Percentiles rank a stretch among this genome's conserved stretches.
Conservation (phyloP, 2,113 vertebrate genomes). For the Bostrychus sinensis region DNA sequence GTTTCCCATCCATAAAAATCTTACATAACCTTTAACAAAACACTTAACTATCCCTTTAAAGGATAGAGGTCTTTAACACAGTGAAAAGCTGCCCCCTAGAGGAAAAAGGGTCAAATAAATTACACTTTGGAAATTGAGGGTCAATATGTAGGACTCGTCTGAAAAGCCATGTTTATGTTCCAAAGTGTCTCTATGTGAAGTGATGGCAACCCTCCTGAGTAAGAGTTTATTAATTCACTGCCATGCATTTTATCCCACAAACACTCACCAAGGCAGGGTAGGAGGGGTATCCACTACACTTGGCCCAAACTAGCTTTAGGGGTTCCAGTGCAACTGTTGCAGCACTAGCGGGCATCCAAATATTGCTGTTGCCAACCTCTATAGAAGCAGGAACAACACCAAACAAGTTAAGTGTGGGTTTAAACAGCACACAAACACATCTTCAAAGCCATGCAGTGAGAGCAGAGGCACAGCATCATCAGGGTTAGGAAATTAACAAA, state of each 20-base stretch:
- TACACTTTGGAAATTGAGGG: not conserved
- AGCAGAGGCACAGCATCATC: constrained; percentile 21
- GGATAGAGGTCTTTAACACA: constrained; percentile 36
- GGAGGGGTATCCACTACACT: constrained; percentile 98
- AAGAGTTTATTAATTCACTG: constrained; percentile 17
- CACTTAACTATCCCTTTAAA: constrained; percentile 33
- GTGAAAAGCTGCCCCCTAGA: constrained; percentile 64
- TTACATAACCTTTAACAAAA: too few species aligned
- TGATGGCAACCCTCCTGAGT: constrained; percentile 3
- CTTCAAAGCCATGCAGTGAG: constrained; percentile 57
- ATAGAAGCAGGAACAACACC: constrained; percentile 75
- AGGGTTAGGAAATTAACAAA: constrained; percentile 39
- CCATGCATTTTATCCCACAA: constrained; percentile 42
- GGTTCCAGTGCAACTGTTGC: constrained; percentile 93
- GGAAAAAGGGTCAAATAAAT: constrained; percentile 18
- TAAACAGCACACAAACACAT: constrained; percentile 52
- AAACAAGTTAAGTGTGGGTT: constrained; percentile 69
- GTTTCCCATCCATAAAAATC: too few species aligned
- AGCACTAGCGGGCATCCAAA: constrained; percentile 95
- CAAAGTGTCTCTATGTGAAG: constrained; percentile 15
- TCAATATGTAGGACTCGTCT: not conserved
- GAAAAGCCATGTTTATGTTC: constrained; percentile 16
- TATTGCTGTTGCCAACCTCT: constrained; percentile 97
- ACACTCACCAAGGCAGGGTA: constrained; percentile 97
- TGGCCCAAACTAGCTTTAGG: constrained; percentile 98